A percentile compares a stretch with the other conserved stretches of the same genome.
These are phyloP conservation scores for Brachyhypopomus gauderio DNA, from an alignment of 2,113 vertebrate genomes.

Conservation along the genomic window DNA sequence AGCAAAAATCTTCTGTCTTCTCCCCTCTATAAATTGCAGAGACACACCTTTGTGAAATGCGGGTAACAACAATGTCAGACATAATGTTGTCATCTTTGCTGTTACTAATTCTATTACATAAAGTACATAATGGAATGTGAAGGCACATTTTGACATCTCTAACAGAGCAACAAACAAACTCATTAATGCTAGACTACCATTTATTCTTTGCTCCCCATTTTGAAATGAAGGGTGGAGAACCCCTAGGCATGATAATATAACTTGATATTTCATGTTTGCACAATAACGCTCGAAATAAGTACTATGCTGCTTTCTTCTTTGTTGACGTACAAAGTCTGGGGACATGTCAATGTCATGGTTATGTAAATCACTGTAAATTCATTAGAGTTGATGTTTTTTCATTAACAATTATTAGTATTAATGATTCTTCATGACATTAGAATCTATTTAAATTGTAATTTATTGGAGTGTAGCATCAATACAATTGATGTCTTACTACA, in stretches of 20 bases:
- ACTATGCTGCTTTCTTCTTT: too few species aligned
- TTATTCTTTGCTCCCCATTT: neutral
- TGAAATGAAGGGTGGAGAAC: constrained; percentile 47
- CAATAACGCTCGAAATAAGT: too few species aligned
- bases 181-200: constrained; percentile 59
- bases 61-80: neutral
- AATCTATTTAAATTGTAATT: neutral
- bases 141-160: constrained; percentile 44
- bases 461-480: neutral
- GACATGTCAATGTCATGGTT: neutral
- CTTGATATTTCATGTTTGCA: too few species aligned
- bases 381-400: neutral
- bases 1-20: too few species aligned
- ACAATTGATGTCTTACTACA: neutral
- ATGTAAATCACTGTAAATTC: neutral
- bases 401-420: neutral
- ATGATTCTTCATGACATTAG: neutral
- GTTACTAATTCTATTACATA: constrained; percentile 3
- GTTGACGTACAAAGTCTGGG: neutral
- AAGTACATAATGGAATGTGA: constrained; percentile 37
- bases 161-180: constrained; percentile 59
- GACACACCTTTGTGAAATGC: neutral
- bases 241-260: constrained; percentile 41
- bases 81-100: constrained; percentile 20
- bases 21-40: too few species aligned